These are phyloP conservation scores for Exephanes ischioxanthus DNA, from an alignment of 2,888 invertebrate genomes.

Conservation along the genomic window DNA sequence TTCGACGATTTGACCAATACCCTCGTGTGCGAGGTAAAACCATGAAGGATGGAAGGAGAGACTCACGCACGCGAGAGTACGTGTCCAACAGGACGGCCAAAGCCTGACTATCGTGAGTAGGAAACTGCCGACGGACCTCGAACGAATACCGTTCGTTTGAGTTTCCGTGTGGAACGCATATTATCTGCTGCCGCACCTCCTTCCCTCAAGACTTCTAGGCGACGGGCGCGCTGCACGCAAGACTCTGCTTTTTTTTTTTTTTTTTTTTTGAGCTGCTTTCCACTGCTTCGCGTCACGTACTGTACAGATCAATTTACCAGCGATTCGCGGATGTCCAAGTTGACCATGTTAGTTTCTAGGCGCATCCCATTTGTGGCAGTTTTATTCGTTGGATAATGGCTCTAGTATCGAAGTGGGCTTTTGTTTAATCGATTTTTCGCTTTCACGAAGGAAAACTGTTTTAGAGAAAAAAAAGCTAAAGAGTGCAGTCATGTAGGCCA, in stretches of 20 bases:
- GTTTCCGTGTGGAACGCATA: slow-evolving; percentile 69
- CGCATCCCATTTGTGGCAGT: background rate
- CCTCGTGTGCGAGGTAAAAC: slow-evolving; percentile 5
- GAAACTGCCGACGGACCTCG: slow-evolving; percentile 52
- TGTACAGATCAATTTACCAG: slow-evolving; percentile 8
- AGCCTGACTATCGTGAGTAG: slow-evolving; percentile 51
- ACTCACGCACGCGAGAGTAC: slow-evolving; percentile 52
- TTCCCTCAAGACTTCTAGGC: background rate
- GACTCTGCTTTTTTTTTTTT: background rate
- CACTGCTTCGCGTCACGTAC: background rate
- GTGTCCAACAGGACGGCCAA: slow-evolving; percentile 44
- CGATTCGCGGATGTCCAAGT: background rate
- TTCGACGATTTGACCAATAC: slow-evolving; percentile 52
- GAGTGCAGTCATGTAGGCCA: too few relatives aligned
- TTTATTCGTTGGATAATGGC: background rate
- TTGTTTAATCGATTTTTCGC: background rate
- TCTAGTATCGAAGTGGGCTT: background rate
- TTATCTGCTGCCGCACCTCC: slow-evolving; percentile 61
- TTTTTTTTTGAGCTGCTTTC: background rate
- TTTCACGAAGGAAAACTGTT: too few relatives aligned
- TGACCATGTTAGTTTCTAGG: background rate
- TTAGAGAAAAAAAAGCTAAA: too few relatives aligned
- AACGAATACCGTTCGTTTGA: slow-evolving; percentile 54
- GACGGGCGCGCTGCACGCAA: slow-evolving; percentile 4
- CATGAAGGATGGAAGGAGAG: slow-evolving; percentile 39